phyloP scores from a whole-genome alignment of 2,113 vertebrate genomes.

The Australoheros scitulus region DNA sequence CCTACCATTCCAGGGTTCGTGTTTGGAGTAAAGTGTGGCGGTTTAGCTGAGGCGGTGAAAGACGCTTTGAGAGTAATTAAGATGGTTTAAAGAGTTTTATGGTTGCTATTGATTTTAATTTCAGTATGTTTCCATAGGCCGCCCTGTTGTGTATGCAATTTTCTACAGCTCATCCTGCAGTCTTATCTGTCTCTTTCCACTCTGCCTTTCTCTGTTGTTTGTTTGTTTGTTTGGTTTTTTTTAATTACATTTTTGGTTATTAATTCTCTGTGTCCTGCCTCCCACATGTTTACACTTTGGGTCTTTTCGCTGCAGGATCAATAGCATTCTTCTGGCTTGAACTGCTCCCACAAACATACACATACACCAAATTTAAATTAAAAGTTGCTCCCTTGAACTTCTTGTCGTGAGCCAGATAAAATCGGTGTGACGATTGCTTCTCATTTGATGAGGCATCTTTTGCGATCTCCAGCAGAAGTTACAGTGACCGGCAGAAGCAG shows the following conservation, averaged over 20 bases:
- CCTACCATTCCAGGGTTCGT: not conserved
- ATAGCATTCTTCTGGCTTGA: not conserved
- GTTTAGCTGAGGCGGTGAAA: not conserved
- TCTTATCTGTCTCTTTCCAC: not conserved
- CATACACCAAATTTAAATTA: not conserved
- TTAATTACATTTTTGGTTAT: not conserved
- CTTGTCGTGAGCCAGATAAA: not conserved
- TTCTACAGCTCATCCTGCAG: not conserved
- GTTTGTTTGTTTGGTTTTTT: not conserved
- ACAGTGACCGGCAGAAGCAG: conserved; percentile 3
- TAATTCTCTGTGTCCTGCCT: not conserved
- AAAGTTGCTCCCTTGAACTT: not conserved
- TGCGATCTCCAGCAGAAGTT: conserved; percentile 11
- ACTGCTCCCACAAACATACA: not conserved
- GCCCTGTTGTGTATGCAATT: not conserved
- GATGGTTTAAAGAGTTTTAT: not conserved
- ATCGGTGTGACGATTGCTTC: not conserved
- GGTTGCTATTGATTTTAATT: not conserved
- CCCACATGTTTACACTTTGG: not conserved
- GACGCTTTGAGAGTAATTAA: not conserved
- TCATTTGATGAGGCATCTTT: not conserved
- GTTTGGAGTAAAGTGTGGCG: not conserved
- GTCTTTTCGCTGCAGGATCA: not conserved
- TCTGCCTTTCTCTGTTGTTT: not conserved
- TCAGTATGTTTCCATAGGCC: not conserved